Conservation (phyloP, 1,140 invertebrate species). For the Drosophila bocki region DNA sequence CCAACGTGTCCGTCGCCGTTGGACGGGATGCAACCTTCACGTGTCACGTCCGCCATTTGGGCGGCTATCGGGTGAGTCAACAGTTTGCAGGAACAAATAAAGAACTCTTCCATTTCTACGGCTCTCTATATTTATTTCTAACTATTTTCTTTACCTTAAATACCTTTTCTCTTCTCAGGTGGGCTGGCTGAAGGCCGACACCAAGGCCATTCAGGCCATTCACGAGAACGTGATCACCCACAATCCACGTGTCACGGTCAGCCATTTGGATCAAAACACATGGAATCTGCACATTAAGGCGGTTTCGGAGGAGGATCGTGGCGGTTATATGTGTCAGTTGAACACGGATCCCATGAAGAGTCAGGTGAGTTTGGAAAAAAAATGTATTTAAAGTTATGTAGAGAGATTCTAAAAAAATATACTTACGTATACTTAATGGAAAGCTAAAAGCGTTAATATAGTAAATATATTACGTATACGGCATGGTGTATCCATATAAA, state of each 20-base stretch:
- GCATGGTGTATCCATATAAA: too few relatives aligned
- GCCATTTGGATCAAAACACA: slow-evolving; percentile 91
- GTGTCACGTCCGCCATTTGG: slow-evolving; percentile 94
- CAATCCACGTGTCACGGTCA: slow-evolving; percentile 92
- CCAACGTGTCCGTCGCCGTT: slow-evolving; percentile 93
- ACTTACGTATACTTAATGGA: neutral
- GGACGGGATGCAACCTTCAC: slow-evolving; percentile 95
- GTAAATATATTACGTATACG: neutral
- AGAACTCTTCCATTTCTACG: neutral
- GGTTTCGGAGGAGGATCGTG: slow-evolving; percentile 92
- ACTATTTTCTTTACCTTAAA: neutral
- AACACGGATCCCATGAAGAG: slow-evolving; percentile 92
- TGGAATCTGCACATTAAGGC: slow-evolving; percentile 94
- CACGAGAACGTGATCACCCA: slow-evolving; percentile 96
- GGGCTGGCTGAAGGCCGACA: slow-evolving; percentile 95
- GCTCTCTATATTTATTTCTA: too few relatives aligned
- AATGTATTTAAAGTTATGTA: neutral
- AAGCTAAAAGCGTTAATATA: neutral
- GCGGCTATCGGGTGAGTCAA: slow-evolving; percentile 94
- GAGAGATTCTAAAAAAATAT: neutral
- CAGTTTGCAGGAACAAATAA: neutral
- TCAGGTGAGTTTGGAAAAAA: slow-evolving; percentile 87
- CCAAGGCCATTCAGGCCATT: slow-evolving; percentile 94
- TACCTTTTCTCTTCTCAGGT: slow-evolving; percentile 87
- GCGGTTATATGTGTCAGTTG: slow-evolving; percentile 93